These are phyloP conservation scores for Xiphorhynchus erythropygius DNA, from an alignment of 2,797 vertebrate genomes.

Conservation along the genomic window DNA sequence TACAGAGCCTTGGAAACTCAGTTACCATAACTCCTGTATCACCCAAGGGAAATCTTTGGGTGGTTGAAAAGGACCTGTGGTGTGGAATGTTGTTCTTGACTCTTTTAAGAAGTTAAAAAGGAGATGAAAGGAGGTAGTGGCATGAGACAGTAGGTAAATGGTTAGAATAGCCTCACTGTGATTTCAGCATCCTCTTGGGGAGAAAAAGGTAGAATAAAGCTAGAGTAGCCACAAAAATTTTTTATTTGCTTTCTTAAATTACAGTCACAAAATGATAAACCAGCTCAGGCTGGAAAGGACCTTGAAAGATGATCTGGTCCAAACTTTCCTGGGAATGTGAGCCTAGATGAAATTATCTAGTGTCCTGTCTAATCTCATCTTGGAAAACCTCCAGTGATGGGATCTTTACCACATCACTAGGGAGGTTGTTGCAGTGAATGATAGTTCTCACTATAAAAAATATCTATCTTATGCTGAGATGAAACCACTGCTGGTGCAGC, in stretches of 20 bases:
- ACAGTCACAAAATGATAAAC: neutral
- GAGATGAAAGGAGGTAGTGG: neutral
- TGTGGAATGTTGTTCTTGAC: neutral
- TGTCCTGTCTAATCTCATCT: neutral
- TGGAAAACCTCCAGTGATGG: neutral
- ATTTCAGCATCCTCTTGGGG: neutral
- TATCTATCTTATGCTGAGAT: neutral
- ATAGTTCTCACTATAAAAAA: neutral
- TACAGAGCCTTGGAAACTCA: neutral
- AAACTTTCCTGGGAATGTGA: neutral
- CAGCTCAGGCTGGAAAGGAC: neutral
- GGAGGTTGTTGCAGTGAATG: neutral
- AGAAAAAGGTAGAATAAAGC: neutral
- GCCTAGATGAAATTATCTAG: neutral
- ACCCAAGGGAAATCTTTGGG: neutral
- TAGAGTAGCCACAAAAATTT: neutral
- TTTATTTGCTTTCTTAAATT: neutral
- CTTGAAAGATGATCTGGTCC: neutral
- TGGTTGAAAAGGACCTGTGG: neutral
- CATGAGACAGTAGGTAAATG: neutral
- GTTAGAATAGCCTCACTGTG: neutral
- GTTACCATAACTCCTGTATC: neutral
- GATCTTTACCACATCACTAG: neutral
- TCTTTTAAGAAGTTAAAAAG: neutral
- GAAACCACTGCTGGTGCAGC: accelerated